A percentile compares a stretch with the other conserved stretches of the same genome.
These are phyloP conservation scores for Ameiurus melas DNA, from an alignment of 2,113 vertebrate species.

Conservation along the genomic window DNA sequence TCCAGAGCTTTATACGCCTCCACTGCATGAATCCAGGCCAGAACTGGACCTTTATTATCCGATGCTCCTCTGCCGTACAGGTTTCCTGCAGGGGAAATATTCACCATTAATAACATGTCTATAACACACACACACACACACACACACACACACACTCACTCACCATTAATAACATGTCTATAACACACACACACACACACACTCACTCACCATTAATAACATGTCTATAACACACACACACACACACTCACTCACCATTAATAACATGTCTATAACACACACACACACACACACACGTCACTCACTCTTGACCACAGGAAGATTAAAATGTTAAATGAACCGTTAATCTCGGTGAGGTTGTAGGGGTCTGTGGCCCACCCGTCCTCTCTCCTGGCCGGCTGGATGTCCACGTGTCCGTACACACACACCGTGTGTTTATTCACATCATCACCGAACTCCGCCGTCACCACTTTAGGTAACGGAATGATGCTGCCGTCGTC, in stretches of 20 bases:
- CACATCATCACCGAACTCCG: constrained; percentile 77
- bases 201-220: background rate
- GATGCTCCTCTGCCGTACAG: constrained; percentile 79
- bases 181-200: background rate
- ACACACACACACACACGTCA: too few relatives aligned
- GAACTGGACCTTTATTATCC: constrained; percentile 81
- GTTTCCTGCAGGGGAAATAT: constrained; percentile 66
- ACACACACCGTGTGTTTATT: constrained; percentile 82
- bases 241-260: background rate
- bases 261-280: background rate
- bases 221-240: background rate
- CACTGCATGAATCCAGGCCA: constrained; percentile 80
- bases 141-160: background rate
- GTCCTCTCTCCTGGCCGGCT: constrained; percentile 83
- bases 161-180: background rate
- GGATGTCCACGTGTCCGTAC: constrained; percentile 90
- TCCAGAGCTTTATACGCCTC: constrained; percentile 72
- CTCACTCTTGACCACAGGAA: background rate
- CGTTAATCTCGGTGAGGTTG: constrained; percentile 80
- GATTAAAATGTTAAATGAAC: constrained; percentile 60
- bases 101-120: background rate
- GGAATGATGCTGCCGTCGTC: constrained; percentile 71
- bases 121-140: background rate
- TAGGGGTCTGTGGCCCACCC: constrained; percentile 86
- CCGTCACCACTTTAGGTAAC: constrained; percentile 81